Evolutionary conservation across 2,113 vertebrate species (phyloP), one percentile per base, ranked within the genome.

Genomic region (Corynorhinus townsendii): DNA sequence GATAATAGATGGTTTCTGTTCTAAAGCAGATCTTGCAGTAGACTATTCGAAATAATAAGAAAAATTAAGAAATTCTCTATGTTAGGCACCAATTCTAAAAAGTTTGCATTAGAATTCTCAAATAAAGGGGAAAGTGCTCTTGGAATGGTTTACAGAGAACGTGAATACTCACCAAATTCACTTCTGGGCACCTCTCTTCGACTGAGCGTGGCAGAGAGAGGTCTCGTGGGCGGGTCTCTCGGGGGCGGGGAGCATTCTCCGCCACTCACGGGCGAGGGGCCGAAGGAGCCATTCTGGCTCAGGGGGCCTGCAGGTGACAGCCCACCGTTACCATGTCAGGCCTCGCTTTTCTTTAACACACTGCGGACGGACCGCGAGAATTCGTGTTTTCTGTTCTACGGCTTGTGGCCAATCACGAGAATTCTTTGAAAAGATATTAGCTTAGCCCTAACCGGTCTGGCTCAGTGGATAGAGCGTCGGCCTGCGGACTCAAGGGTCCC

Each of bases 201-300:
- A 81, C 98, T 98, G 26, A 99, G 97, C 7, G 98, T 98, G 59
- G 99, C 99, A 54, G 99, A 99, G 9, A 98, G 99, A 4, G 99
- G 99, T 43, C 99, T 98, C 14, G 98, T 97, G 7, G 99, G 98
- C 54, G 97, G 98, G 92, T 99, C 99, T 7, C 75, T 77, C 7
- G 99, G 96, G 1, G 99, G 99, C 9, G 99, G 99, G 56, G 99
- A 99, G 0, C 99, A 99, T n/a, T 99, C 99, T 4, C 99, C 99
- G 62, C 99, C 99, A n/a, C 99, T 99, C 95, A 99, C 99, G 9
- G 99, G 99, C n/a, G 99, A 99, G 5, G 99, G 99, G 73, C 99
- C 99, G 3, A 99, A 99, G 22, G 99, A 99, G 85, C 99, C 99
- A 68, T 99, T 98, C 95, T 98, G 98, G 95, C 98, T 99, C 83